A percentile compares a stretch with the other conserved stretches of the same genome.
Evolutionary conservation across 2,797 vertebrate genomes (phyloP).

Genomic region (Notolepis coatsorum): DNA sequence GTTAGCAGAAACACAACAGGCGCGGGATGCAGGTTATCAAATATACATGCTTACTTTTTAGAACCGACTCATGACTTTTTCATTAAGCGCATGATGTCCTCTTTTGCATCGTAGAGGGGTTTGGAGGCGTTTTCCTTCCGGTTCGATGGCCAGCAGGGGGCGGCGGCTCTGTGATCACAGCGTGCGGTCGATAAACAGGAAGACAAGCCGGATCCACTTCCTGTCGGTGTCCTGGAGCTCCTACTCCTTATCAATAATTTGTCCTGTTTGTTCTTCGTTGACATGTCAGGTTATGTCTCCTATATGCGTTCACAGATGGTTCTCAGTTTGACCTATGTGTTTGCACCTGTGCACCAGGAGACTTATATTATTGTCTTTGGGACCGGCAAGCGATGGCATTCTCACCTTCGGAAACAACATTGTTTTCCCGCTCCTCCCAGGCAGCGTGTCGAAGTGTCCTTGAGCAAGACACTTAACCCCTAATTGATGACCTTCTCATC

Average conservation of each 20-base stretch:
- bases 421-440: no score
- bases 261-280: conserved; percentile 44
- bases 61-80: conserved; percentile 72
- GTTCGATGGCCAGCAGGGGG: no score
- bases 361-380: neutral
- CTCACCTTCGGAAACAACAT: no score
- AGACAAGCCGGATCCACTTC: conserved; percentile 17
- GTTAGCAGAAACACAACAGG: conserved; percentile 46
- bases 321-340: neutral
- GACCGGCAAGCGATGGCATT: no score
- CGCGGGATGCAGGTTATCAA: conserved; percentile 65
- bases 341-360: conserved; percentile 35
- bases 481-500: no score
- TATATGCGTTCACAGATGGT: conserved; percentile 18
- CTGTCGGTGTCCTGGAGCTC: conserved; percentile 5
- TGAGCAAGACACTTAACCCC: no score
- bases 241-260: conserved; percentile 50
- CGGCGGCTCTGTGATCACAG: conserved; percentile 20
- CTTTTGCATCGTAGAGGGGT: conserved; percentile 22
- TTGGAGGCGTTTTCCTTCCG: no score
- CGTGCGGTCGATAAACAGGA: conserved; percentile 11
- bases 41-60: conserved; percentile 74
- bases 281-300: conserved; percentile 21
- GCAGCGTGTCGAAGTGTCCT: no score
- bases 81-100: conserved; percentile 62